These are phyloP conservation scores for Xestia c-nigrum DNA, from an alignment of 2,888 invertebrate species.

Conservation along the genomic window DNA sequence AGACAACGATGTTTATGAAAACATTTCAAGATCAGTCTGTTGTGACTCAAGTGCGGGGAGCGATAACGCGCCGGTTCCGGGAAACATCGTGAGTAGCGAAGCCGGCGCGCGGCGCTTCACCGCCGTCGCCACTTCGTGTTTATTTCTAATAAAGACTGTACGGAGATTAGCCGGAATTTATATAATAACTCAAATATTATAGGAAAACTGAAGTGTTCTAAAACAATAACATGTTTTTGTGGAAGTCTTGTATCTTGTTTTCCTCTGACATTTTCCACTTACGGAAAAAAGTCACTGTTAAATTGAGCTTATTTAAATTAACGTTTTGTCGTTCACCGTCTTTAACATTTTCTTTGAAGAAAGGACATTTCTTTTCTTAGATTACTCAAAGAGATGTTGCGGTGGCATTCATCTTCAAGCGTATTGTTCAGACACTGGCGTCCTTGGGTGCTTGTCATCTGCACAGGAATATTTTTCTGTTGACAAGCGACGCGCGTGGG, in stretches of 20 bases:
- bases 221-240: slow-evolving; percentile 36
- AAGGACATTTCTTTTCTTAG: slow-evolving; percentile 6
- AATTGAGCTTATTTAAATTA: not conserved
- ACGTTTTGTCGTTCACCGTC: not conserved
- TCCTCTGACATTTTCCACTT: not conserved
- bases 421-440: slow-evolving; percentile 17
- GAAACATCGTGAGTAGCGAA: slow-evolving; percentile 44
- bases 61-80: slow-evolving; percentile 56
- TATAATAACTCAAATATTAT: slow-evolving; percentile 48
- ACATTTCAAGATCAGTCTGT: slow-evolving; percentile 62
- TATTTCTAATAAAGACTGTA: slow-evolving; percentile 44
- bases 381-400: slow-evolving; percentile 13
- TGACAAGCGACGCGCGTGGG: slow-evolving; percentile 24
- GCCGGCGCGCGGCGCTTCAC: slow-evolving; percentile 19
- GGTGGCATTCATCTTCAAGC: slow-evolving; percentile 35
- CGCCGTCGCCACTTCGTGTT: slow-evolving; percentile 49
- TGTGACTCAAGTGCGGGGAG: slow-evolving; percentile 61
- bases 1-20: slow-evolving; percentile 53
- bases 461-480: slow-evolving; percentile 28
- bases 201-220: slow-evolving; percentile 42
- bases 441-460: slow-evolving; percentile 32
- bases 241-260: slow-evolving; percentile 14
- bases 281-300: not conserved
- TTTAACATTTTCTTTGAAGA: slow-evolving; percentile 26
- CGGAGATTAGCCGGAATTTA: slow-evolving; percentile 53